A percentile compares a stretch with the other conserved stretches of the same genome.
Evolutionary conservation across 2,797 vertebrate genomes (phyloP).

Genomic region (Acanthiza pusilla): DNA sequence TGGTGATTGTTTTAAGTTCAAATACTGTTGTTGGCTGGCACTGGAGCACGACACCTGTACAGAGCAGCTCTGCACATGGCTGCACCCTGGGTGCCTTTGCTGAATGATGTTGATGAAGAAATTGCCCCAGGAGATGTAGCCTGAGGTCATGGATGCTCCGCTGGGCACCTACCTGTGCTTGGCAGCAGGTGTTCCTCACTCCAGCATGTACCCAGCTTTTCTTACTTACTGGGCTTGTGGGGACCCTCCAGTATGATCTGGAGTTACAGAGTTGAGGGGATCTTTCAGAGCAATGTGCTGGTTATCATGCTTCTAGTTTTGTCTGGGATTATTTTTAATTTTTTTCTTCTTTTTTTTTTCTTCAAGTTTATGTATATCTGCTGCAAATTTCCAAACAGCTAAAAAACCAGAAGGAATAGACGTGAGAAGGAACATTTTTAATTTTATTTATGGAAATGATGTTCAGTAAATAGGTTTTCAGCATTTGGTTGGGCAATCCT

Average conservation of each 20-base stretch:
- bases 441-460: neutral
- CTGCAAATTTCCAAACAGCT: neutral
- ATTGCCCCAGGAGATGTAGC: neutral
- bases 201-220: neutral
- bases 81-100: neutral
- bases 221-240: neutral
- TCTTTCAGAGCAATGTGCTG: neutral
- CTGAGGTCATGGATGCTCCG: rapidly evolving
- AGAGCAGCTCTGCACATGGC: neutral
- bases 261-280: rapidly evolving
- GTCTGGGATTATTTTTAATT: neutral
- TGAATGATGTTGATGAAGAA: neutral
- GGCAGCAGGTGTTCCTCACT: neutral
- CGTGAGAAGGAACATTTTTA: neutral
- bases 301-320: neutral
- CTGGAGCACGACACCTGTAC: rapidly evolving
- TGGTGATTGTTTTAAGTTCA: neutral
- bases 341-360: no score
- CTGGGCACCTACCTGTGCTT: neutral
- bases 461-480: neutral
- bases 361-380: neutral
- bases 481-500: constrained; percentile 32
- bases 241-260: neutral
- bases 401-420: neutral
- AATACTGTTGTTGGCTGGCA: neutral